Conservation (phyloP, 2,888 invertebrate genomes). For the Macaria liturata region DNA sequence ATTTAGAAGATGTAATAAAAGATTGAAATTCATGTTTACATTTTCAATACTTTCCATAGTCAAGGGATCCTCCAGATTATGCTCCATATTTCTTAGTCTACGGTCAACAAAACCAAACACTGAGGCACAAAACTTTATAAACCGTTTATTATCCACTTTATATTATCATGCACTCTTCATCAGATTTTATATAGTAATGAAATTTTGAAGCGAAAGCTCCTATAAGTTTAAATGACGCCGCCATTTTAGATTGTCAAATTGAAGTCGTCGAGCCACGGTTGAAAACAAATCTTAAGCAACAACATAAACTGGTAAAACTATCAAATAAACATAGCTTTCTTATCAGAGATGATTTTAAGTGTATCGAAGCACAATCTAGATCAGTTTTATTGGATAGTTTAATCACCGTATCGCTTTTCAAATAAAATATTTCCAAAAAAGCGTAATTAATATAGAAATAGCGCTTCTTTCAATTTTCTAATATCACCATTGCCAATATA, state of each 20-base stretch:
- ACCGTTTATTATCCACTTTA: too few relatives aligned
- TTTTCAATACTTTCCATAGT: slow-evolving; percentile 69
- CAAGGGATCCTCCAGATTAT: slow-evolving; percentile 69
- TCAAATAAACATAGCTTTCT: too few relatives aligned
- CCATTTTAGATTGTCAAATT: slow-evolving; percentile 81
- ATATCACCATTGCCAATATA: slow-evolving; percentile 46
- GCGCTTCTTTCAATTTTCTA: slow-evolving; percentile 80
- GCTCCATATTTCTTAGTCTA: slow-evolving; percentile 59
- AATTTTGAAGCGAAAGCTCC: slow-evolving; percentile 16
- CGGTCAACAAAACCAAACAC: too few relatives aligned
- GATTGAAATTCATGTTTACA: slow-evolving; percentile 51
- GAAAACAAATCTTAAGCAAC: slow-evolving; percentile 67
- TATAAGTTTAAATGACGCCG: slow-evolving; percentile 77
- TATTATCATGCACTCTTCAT: slow-evolving; percentile 1
- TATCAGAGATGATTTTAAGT: too few relatives aligned
- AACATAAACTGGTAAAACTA: slow-evolving; percentile 10
- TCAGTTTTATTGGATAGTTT: too few relatives aligned
- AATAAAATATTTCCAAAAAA: slow-evolving; percentile 39
- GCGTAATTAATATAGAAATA: slow-evolving; percentile 57
- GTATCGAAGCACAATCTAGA: too few relatives aligned
- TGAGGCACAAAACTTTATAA: too few relatives aligned
- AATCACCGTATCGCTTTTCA: too few relatives aligned
- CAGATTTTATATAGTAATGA: neutral
- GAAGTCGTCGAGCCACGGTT: slow-evolving; percentile 70
- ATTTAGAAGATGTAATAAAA: too few relatives aligned